Conservation (phyloP, 2,113 vertebrate species). For the Synodontis membranacea region DNA sequence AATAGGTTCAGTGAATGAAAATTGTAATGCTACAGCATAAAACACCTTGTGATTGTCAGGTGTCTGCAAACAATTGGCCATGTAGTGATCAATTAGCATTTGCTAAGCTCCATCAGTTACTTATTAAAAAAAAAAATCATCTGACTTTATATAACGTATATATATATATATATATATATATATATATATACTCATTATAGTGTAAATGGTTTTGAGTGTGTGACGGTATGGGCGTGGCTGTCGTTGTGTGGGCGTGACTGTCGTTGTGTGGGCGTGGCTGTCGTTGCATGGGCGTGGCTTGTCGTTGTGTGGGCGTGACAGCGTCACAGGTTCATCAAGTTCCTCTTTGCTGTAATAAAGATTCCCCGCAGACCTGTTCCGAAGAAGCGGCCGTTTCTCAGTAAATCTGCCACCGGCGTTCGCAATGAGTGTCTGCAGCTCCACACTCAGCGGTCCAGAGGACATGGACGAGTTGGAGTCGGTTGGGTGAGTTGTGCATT, state of each 20-base stretch:
- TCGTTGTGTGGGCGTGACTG: background rate
- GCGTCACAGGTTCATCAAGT: background rate
- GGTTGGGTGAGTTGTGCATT: slow-evolving; percentile 29
- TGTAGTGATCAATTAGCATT: no score
- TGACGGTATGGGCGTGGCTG: background rate
- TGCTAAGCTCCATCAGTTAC: background rate
- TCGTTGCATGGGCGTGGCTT: no score
- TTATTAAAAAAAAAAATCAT: background rate
- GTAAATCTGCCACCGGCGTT: background rate
- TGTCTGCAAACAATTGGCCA: no score
- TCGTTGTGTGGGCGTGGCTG: background rate
- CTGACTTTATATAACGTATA: no score
- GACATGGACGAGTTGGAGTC: slow-evolving; percentile 65
- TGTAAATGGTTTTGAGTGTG: background rate
- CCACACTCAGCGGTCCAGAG: slow-evolving; percentile 49
- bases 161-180: no score
- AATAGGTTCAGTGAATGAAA: background rate
- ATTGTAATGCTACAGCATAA: background rate
- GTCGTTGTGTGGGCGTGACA: background rate
- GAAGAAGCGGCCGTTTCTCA: background rate
- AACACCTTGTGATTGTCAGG: no score
- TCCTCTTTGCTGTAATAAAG: background rate
- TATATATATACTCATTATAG: no score
- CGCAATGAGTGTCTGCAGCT: slow-evolving; percentile 60
- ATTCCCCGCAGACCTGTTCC: background rate